Evolutionary conservation across 92 coral and sea anemone genomes (phyloP).

Genomic region (Parazoanthus darwini): DNA sequence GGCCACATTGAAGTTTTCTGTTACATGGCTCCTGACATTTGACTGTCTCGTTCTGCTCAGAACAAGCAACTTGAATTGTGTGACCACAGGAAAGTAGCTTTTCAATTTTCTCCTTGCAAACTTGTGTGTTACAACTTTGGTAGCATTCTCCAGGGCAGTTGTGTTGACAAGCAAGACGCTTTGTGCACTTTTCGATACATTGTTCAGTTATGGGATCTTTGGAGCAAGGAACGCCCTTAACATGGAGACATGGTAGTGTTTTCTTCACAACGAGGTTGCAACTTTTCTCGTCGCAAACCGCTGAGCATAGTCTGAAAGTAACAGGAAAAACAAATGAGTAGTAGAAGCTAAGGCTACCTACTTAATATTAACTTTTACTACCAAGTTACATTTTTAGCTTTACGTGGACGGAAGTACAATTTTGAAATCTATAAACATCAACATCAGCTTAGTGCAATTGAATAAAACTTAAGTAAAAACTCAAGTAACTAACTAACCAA

Average conservation of each 20-base stretch:
- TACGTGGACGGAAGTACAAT: too few species aligned
- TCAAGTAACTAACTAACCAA: too few species aligned
- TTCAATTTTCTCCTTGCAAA: slow-evolving; percentile 42
- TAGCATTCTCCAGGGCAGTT: slow-evolving; percentile 46
- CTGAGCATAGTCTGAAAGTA: slow-evolving; percentile 21
- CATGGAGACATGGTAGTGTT: slow-evolving; percentile 10
- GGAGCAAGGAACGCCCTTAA: slow-evolving; percentile 29
- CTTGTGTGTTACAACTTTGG: slow-evolving; percentile 37
- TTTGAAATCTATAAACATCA: too few species aligned
- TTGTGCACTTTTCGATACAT: slow-evolving; percentile 31
- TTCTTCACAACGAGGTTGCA: slow-evolving; percentile 1
- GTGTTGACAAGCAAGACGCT: slow-evolving; percentile 58
- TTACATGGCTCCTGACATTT: slow-evolving; percentile 33
- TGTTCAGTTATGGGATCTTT: slow-evolving; percentile 23
- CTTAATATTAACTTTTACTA: too few species aligned
- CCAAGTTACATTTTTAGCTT: too few species aligned
- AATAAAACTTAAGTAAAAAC: too few species aligned
- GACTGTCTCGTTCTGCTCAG: slow-evolving; percentile 11
- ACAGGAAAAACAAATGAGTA: neutral
- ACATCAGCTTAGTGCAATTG: too few species aligned
- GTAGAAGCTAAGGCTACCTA: too few species aligned
- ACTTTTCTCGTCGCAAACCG: slow-evolving; percentile 13
- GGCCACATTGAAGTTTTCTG: slow-evolving; percentile 53
- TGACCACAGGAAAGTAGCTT: slow-evolving; percentile 53
- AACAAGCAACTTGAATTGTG: slow-evolving; percentile 49